phyloP scores from a whole-genome alignment of 2,113 vertebrate genomes.

The Phyllostomus discolor region DNA sequence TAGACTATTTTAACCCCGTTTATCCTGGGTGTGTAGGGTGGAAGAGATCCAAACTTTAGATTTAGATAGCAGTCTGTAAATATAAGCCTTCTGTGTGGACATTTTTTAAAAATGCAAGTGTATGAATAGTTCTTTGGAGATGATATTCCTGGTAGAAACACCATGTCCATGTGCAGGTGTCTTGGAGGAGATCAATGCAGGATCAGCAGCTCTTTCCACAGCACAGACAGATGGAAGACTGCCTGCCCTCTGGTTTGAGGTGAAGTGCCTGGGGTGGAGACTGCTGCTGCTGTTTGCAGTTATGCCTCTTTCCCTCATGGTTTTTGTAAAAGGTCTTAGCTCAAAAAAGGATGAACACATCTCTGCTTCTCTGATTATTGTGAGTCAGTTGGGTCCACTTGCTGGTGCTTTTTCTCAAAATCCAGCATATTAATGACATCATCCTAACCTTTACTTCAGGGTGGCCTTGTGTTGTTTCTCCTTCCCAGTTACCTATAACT shows the following conservation, averaged over 20 bases:
- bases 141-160: conserved; percentile 1
- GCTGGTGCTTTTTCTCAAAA: conserved; percentile 6
- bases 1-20: conserved; percentile 17
- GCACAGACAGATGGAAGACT: not conserved
- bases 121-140: not conserved
- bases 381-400: not conserved
- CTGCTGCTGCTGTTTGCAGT: not conserved
- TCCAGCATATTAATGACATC: not conserved
- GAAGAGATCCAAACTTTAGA: conserved; percentile 8
- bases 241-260: not conserved
- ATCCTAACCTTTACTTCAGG: conserved; percentile 27
- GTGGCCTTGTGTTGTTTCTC: not conserved
- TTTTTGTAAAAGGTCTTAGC: not conserved
- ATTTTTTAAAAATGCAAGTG: not conserved
- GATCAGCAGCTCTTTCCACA: conserved; percentile 14
- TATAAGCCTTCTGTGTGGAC: not conserved
- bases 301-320: not conserved
- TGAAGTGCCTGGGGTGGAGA: not conserved
- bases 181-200: not conserved
- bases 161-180: not conserved
- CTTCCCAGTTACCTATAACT: not conserved
- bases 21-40: not conserved
- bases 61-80: not conserved
- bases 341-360: not conserved
- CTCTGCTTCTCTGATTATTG: not conserved